These are phyloP conservation scores for Ariopsis seemanni DNA, from an alignment of 2,113 vertebrate species.

Conservation along the genomic window DNA sequence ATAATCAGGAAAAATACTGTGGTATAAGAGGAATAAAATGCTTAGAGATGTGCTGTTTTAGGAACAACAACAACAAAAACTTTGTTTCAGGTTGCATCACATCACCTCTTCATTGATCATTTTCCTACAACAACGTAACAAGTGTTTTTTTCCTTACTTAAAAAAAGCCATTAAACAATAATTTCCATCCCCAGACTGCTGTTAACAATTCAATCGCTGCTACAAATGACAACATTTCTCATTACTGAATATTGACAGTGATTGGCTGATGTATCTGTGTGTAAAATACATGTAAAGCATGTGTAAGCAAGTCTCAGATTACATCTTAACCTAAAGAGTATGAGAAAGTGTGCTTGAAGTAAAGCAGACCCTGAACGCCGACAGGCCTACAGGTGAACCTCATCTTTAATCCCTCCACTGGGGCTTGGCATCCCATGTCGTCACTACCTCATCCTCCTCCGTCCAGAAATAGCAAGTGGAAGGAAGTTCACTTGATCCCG, in stretches of 20 bases:
- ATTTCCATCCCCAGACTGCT: background rate
- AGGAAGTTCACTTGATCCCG: constrained; percentile 45
- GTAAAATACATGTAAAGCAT: background rate
- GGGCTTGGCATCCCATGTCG: constrained; percentile 35
- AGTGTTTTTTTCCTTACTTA: background rate
- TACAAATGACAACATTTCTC: background rate
- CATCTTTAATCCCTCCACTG: background rate
- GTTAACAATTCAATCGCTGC: background rate
- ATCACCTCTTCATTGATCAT: background rate
- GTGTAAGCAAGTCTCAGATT: background rate
- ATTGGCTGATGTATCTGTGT: background rate
- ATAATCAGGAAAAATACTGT: background rate
- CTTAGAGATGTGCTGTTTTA: too few species aligned
- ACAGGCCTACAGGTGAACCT: constrained; percentile 30
- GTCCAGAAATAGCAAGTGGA: constrained; percentile 56
- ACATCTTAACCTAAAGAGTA: background rate
- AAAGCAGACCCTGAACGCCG: background rate
- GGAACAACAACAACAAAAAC: background rate
- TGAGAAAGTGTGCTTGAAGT: background rate
- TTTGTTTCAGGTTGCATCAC: background rate
- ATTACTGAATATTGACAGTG: too few species aligned
- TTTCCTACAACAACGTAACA: background rate
- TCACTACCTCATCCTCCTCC: constrained; percentile 28
- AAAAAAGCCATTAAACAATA: background rate
- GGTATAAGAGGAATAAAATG: background rate